Conservation (phyloP, 2,113 vertebrate genomes). For the Coptodon bakossiorum region DNA sequence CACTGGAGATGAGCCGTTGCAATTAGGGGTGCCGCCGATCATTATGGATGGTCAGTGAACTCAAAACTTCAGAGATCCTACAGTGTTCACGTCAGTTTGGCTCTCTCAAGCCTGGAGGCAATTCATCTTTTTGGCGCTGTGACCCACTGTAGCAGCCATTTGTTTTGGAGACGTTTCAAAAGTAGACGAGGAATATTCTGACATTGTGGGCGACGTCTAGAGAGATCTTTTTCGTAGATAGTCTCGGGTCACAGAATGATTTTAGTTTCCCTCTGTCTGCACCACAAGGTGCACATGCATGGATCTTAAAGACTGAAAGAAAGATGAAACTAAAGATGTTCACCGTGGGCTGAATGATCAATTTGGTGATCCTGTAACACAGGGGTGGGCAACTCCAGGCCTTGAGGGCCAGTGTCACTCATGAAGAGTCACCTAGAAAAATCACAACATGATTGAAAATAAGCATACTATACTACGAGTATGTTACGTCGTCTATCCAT, state of each 20-base stretch:
- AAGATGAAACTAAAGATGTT: background rate
- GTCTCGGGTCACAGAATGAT: background rate
- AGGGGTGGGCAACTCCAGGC: background rate
- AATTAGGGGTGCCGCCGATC: constrained; percentile 28
- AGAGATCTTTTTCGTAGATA: background rate
- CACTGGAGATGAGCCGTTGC: constrained; percentile 33
- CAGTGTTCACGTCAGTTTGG: background rate
- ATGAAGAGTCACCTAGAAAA: background rate
- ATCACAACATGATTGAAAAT: background rate
- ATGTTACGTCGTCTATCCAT: background rate
- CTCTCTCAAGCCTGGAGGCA: background rate
- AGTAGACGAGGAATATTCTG: background rate
- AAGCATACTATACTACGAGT: background rate
- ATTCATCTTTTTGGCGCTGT: background rate
- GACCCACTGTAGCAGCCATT: background rate
- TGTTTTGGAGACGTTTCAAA: background rate
- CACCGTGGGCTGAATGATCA: background rate
- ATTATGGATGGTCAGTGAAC: constrained; percentile 33
- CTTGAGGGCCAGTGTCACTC: background rate
- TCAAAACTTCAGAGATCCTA: constrained; percentile 13
- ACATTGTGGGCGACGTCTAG: background rate
- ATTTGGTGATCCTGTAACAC: background rate
- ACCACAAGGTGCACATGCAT: background rate
- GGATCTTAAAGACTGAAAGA: background rate
- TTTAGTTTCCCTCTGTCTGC: background rate